Evolutionary conservation across 2,888 invertebrate genomes (phyloP), one percentile per base, ranked within the genome.

Genomic region (Drosophila prolongata): DNA sequence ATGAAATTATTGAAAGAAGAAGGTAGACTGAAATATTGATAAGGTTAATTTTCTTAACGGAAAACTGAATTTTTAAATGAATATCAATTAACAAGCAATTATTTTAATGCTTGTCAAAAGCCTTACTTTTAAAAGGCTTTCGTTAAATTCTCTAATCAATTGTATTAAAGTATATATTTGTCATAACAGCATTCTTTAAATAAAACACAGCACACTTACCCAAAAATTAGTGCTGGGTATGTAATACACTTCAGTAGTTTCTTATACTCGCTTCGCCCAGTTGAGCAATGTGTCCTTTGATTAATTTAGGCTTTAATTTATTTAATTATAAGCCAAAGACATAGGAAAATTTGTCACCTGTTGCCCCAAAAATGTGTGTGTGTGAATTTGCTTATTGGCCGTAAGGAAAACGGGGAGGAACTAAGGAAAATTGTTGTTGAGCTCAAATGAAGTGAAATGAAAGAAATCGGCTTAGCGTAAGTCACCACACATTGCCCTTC

Each of bases 361-460:
- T 77, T 77, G 78, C 30, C 53, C 38, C 11, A 66, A 67, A 61
- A 78, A 16, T 27, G 53, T 38, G 37, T 24, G 16, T 9, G 19
- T 19, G 19, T 19, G 11, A 74, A 77, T 77, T 73, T 61, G 77
- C 55, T 59, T 61, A 53, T 60, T 56, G 61, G 49, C 44, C 43
- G 37, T 10, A 35, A 43, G 24, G 50, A 53, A 38, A 55, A 16
- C 13, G n/a, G 27, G 27, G n/a, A 3, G 42, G 42, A 6, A 6
- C 30, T 10, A 14, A 6, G 44, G 19, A 8, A 54, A 24, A 37
- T 58, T 66, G 49, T 58, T 61, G 58, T 53, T 65, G 34, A 57
- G 68, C 82, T 73, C 73, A 73, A 72, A 81, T 79, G 73, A 79
- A 82, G 79, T 69, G 73, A 82, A 79, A 82, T 64, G 58, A 82